phyloP scores from a whole-genome alignment of 2,888 invertebrate genomes.

The Drosophila bunnanda region DNA sequence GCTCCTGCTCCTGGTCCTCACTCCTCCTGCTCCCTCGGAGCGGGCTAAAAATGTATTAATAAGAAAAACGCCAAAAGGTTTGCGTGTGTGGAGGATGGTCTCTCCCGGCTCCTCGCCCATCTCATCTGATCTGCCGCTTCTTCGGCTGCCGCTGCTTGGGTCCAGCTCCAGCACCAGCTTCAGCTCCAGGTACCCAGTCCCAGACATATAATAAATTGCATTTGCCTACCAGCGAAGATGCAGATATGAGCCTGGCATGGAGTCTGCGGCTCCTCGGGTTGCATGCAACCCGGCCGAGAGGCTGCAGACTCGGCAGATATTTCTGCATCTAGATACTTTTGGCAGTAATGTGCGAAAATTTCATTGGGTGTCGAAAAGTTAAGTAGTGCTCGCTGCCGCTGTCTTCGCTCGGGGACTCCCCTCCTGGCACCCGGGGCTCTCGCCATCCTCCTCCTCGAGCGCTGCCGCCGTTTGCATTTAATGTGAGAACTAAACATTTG shows the following conservation, averaged over 20 bases:
- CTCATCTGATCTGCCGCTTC: conserved; percentile 27
- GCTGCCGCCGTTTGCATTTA: conserved; percentile 70
- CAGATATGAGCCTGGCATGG: conserved; percentile 55
- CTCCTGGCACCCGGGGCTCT: conserved; percentile 1
- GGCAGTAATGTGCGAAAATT: conserved; percentile 83
- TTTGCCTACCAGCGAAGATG: conserved; percentile 67
- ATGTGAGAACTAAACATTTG: conserved; percentile 80
- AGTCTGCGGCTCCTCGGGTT: conserved; percentile 43
- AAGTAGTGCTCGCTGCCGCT: conserved; percentile 77
- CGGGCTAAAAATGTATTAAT: conserved; percentile 82
- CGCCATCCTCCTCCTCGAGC: conserved; percentile 32
- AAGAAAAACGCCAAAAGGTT: conserved; percentile 78
- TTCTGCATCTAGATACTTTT: conserved; percentile 82
- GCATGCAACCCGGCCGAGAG: conserved; percentile 58
- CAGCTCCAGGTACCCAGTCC: conserved; percentile 47
- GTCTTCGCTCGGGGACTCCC: conserved; percentile 32
- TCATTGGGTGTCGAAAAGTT: conserved; percentile 83
- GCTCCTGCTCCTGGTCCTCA: conserved; percentile 31
- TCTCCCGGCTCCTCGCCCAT: conserved; percentile 25
- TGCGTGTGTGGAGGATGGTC: conserved; percentile 70
- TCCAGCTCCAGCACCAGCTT: conserved; percentile 7
- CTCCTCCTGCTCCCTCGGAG: conserved; percentile 33
- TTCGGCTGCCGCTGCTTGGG: conserved; percentile 14
- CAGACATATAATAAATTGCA: conserved; percentile 82
- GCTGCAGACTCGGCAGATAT: conserved; percentile 59